A percentile compares a stretch with the other conserved stretches of the same genome.
phyloP scores from a whole-genome alignment of 2,797 vertebrate species.

The Clamator glandarius region DNA sequence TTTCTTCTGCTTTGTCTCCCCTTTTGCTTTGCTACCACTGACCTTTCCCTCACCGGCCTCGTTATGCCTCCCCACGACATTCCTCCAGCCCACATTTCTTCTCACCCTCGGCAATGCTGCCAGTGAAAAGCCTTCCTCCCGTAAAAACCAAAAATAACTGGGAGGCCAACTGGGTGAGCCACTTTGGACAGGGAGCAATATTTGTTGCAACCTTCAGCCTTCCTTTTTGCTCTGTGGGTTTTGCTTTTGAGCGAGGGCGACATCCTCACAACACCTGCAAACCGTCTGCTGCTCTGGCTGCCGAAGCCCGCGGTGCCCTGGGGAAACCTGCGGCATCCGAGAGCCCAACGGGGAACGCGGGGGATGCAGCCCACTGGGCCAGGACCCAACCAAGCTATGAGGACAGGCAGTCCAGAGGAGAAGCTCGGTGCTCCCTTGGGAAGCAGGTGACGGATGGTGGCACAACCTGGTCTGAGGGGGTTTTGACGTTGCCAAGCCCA shows the following conservation, averaged over 20 bases:
- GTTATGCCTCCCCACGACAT: background rate
- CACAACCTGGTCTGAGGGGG: rapidly evolving
- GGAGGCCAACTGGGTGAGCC: rapidly evolving
- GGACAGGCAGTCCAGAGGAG: background rate
- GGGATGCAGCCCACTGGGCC: background rate
- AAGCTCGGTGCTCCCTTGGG: background rate
- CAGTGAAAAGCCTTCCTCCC: background rate
- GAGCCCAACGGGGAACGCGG: rapidly evolving
- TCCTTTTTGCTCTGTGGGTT: background rate
- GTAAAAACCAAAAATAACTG: background rate
- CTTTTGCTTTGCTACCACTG: too few relatives aligned
- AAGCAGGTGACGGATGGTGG: rapidly evolving
- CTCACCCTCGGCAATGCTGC: rapidly evolving
- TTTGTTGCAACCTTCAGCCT: background rate
- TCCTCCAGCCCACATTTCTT: background rate
- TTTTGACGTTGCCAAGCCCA: background rate
- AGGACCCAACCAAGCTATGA: rapidly evolving
- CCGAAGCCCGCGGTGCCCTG: rapidly evolving
- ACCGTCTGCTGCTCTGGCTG: rapidly evolving
- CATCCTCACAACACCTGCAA: rapidly evolving
- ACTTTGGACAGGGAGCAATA: rapidly evolving
- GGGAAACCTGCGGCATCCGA: background rate
- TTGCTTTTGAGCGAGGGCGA: background rate
- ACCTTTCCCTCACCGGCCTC: too few relatives aligned
- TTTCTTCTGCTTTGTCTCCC: too few relatives aligned